These are phyloP conservation scores for Adineta ricciae DNA, from an alignment of 2,888 invertebrate species.

Conservation along the genomic window DNA sequence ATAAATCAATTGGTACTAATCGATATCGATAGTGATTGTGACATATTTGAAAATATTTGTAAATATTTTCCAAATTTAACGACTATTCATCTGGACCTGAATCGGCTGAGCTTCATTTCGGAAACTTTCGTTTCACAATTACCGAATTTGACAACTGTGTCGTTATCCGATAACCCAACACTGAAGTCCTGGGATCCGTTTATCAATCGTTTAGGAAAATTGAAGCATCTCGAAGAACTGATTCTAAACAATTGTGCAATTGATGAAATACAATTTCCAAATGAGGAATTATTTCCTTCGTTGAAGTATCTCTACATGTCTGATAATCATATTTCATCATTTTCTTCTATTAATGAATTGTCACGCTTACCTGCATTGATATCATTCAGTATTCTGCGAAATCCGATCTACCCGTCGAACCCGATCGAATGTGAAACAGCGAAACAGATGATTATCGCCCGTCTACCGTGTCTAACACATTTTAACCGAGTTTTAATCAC, in stretches of 20 bases:
- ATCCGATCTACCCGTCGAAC: not conserved
- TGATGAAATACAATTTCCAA: not conserved
- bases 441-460: not conserved
- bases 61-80: not conserved
- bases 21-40: not conserved
- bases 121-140: not conserved
- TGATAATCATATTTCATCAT: not conserved
- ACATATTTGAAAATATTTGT: not conserved
- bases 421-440: not conserved
- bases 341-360: not conserved
- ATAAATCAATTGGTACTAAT: not conserved
- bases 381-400: not conserved
- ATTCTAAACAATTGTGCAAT: not conserved
- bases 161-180: not conserved
- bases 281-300: not conserved
- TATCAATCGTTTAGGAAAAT: not conserved
- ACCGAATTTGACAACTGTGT: not conserved
- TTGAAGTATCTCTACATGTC: slow-evolving; percentile 11
- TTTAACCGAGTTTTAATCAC: not conserved
- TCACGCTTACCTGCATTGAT: not conserved
- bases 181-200: not conserved
- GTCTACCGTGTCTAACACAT: not conserved
- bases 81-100: not conserved
- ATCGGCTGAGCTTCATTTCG: not conserved
- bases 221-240: not conserved